Conservation (phyloP, 2,113 vertebrate genomes). For the Lipophrys pholis region DNA sequence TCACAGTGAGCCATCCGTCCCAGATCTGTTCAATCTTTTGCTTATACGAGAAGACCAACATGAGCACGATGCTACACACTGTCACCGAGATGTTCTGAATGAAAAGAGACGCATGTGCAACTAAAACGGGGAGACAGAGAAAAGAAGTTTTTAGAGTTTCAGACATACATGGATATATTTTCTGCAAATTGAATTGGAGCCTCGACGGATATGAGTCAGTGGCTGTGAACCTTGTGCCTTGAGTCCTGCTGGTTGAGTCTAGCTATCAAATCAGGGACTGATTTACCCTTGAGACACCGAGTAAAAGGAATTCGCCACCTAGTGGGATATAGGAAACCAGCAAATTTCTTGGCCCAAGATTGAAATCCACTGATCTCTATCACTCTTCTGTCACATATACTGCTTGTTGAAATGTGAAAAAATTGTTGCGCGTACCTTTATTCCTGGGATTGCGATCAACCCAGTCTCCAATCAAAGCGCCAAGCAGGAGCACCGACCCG, state of each 20-base stretch:
- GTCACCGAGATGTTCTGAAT: constrained; percentile 84
- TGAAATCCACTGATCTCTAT: constrained; percentile 35
- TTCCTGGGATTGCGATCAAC: constrained; percentile 86
- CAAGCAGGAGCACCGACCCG: constrained; percentile 83
- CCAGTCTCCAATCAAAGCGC: constrained; percentile 86
- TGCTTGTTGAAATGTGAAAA: constrained; percentile 16
- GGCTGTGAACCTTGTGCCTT: constrained; percentile 17
- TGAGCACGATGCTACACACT: constrained; percentile 80
- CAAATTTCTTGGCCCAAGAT: constrained; percentile 31
- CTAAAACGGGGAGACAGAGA: constrained; percentile 67
- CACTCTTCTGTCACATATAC: not conserved
- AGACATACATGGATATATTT: not conserved
- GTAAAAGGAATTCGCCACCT: constrained; percentile 43
- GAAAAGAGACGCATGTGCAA: constrained; percentile 83
- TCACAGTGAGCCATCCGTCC: constrained; percentile 82
- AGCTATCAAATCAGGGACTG: constrained; percentile 43
- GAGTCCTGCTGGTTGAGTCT: constrained; percentile 21
- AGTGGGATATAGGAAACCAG: constrained; percentile 21
- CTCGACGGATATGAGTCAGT: constrained; percentile 31
- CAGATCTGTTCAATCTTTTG: constrained; percentile 81
- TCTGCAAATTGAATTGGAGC: not conserved
- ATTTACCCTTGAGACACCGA: constrained; percentile 35
- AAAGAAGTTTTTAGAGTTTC: constrained; percentile 36
- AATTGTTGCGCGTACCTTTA: constrained; percentile 73
- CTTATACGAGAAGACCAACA: constrained; percentile 84